Conservation (phyloP, 2,797 vertebrate genomes). For the Atherinosoma microstoma region DNA sequence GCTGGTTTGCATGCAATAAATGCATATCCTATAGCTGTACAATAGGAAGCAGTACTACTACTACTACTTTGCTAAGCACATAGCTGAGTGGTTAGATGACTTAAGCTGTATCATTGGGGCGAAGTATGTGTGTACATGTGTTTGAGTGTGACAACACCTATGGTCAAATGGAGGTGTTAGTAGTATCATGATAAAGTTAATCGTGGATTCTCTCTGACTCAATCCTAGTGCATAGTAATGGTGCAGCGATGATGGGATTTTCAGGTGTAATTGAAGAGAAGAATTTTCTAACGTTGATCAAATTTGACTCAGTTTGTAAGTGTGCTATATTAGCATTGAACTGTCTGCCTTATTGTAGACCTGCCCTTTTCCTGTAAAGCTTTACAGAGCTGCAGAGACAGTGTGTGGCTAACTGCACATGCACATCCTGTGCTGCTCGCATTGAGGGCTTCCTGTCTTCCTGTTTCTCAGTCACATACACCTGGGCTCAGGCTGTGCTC, state of each 20-base stretch:
- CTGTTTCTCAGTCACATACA: conserved; percentile 74
- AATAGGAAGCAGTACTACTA: too few species aligned
- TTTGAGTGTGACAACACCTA: background rate
- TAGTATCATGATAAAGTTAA: background rate
- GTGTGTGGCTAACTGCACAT: conserved; percentile 39
- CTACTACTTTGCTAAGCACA: too few species aligned
- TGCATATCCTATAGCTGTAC: too few species aligned
- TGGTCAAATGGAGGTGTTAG: background rate
- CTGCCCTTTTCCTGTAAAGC: conserved; percentile 26
- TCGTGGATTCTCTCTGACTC: background rate
- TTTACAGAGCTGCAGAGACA: conserved; percentile 29
- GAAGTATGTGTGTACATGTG: too few species aligned
- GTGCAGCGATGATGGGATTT: background rate
- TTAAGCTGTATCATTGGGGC: too few species aligned
- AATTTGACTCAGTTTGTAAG: background rate
- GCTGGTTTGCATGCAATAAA: too few species aligned
- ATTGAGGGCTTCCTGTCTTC: conserved; percentile 74
- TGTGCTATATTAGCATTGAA: background rate
- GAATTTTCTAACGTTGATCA: background rate
- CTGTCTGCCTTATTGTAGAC: background rate
- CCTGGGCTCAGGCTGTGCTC: conserved; percentile 70
- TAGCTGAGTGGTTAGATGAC: too few species aligned
- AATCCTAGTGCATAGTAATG: background rate
- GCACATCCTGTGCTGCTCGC: conserved; percentile 76
- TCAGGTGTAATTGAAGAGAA: background rate